phyloP scores from a whole-genome alignment of 2,113 vertebrate species.

The Pollimyrus isidori region DNA sequence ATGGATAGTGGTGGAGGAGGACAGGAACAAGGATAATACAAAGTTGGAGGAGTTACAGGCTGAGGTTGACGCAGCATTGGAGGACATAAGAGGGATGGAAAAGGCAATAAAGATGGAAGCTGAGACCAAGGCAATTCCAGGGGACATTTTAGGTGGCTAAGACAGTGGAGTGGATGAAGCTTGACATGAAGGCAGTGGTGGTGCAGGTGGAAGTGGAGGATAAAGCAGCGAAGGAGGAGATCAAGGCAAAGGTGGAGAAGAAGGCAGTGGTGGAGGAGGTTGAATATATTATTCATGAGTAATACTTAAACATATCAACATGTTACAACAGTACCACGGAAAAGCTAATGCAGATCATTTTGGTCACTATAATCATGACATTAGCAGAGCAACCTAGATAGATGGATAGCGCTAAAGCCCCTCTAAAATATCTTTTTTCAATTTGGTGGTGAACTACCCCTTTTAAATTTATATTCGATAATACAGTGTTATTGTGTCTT shows the following conservation, averaged over 20 bases:
- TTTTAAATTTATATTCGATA: too few relatives aligned
- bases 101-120: neutral
- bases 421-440: too few relatives aligned
- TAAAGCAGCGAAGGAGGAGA: neutral
- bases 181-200: neutral
- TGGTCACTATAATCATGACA: too few relatives aligned
- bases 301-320: too few relatives aligned
- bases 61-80: neutral
- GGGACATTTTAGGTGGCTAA: neutral
- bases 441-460: too few relatives aligned
- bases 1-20: neutral
- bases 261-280: too few relatives aligned
- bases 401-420: too few relatives aligned
- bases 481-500: too few relatives aligned
- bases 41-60: neutral
- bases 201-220: neutral
- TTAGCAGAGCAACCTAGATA: too few relatives aligned
- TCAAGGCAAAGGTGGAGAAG: neutral
- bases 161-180: neutral
- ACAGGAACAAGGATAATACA: neutral
- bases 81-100: neutral
- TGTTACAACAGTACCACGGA: too few relatives aligned
- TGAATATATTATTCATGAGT: too few relatives aligned
- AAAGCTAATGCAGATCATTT: too few relatives aligned
- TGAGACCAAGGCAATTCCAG: neutral